phyloP scores from a whole-genome alignment of 2,888 invertebrate species.

The Ichneumoninae sp. region DNA sequence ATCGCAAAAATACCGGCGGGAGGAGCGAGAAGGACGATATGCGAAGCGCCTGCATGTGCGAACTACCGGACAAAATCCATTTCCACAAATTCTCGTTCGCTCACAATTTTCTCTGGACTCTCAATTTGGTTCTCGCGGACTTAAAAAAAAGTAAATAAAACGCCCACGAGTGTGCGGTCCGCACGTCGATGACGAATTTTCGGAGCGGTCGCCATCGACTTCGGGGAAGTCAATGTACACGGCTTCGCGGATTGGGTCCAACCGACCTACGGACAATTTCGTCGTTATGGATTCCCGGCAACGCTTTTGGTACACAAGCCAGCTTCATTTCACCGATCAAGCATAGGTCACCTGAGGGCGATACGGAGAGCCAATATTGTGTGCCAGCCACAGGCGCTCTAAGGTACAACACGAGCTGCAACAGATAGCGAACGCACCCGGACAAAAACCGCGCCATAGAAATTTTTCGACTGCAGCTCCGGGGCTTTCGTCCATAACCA shows the following conservation, averaged over 20 bases:
- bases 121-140: slow-evolving; percentile 28
- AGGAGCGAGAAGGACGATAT: slow-evolving; percentile 27
- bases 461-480: slow-evolving; percentile 8
- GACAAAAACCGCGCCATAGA: neutral
- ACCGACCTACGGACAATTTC: slow-evolving; percentile 3
- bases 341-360: slow-evolving; percentile 25
- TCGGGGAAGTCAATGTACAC: neutral
- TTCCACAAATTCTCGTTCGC: slow-evolving; percentile 46
- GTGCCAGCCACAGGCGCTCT: neutral
- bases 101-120: slow-evolving; percentile 28
- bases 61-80: slow-evolving; percentile 54
- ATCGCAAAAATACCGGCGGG: slow-evolving; percentile 48
- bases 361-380: slow-evolving; percentile 27
- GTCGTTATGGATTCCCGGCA: slow-evolving; percentile 19
- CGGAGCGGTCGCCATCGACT: neutral
- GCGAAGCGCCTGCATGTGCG: slow-evolving; percentile 31
- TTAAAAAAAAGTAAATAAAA: neutral
- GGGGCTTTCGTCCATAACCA: slow-evolving; percentile 25
- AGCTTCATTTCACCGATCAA: slow-evolving; percentile 18
- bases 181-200: neutral
- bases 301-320: slow-evolving; percentile 1
- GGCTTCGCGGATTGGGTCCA: neutral
- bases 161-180: neutral
- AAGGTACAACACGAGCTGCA: slow-evolving; percentile 4
- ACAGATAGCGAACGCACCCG: slow-evolving; percentile 9